Evolutionary conservation across 2,113 vertebrate genomes (phyloP), one percentile per base, ranked within the genome.

Genomic region (Jacana jacana): DNA sequence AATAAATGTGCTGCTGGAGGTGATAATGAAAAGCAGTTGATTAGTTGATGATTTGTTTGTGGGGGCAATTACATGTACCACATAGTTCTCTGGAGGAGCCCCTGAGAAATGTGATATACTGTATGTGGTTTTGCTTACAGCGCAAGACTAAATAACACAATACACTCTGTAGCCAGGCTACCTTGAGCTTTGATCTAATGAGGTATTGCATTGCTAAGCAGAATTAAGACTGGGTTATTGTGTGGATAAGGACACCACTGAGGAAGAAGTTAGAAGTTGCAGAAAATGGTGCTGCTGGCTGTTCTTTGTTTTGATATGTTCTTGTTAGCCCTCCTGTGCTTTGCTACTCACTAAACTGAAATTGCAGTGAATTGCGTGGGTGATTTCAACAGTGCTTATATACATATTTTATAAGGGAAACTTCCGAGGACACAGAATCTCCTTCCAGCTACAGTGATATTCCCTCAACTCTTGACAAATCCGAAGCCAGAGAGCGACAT

Each of bases 1-100:
- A 96, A 95, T 95, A 96, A 82, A 90, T 94, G 68, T 93, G 94
- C 85, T 95, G 76, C 91, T 97, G 91, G 81, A 97, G 87, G 82
- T 93, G 93, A 91, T 96, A 96, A 97, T 96, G 96, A 96, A 97
- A 96, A 95, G 88, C 93, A 42, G 95, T 94, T 96, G 96, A 97
- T 96, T 96, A 94, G 86, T 4, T 95, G 96, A 92, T 97, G 95
- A 96, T 95, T 96, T 96, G 92, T 97, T 95, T 96, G 91, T 93
- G 95, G 94, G 95, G 96, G 93, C 93, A 97, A 97, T 96, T 97
- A 94, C 77, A 94, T 58, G 52, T 92, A 89, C 83, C 80, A 92
- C 85, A 69, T 16, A 86, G 54, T 69, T 85, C 65, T 94, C 86
- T 81, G 80, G 72, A 95, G 92, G 79, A 93, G 61, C 88, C 93